Evolutionary conservation across 2,113 vertebrate species (phyloP).

Genomic region (Poeciliopsis retropinna): DNA sequence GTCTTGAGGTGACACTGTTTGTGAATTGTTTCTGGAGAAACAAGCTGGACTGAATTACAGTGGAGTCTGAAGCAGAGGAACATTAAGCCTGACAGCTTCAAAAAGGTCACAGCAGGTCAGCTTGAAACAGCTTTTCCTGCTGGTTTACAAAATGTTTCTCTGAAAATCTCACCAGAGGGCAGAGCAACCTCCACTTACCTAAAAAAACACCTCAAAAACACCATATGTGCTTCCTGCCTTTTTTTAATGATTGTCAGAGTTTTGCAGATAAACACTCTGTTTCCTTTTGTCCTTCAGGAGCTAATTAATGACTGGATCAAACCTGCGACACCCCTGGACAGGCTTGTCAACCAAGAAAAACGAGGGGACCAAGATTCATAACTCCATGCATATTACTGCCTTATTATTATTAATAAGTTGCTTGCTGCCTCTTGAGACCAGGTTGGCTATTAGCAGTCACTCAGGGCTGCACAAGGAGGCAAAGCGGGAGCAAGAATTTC

Average conservation of each 20-base stretch:
- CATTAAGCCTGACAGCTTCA: slow-evolving; percentile 4
- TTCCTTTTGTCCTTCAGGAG: slow-evolving; percentile 40
- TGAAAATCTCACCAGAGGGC: slow-evolving; percentile 32
- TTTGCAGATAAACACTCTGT: slow-evolving; percentile 26
- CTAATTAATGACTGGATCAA: slow-evolving; percentile 50
- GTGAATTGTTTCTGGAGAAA: too few species aligned
- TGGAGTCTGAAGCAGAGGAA: neutral
- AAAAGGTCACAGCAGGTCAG: slow-evolving; percentile 9
- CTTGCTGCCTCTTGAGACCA: slow-evolving; percentile 34
- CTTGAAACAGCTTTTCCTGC: slow-evolving; percentile 6
- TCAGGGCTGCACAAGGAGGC: slow-evolving; percentile 1
- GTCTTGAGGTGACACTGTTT: too few species aligned
- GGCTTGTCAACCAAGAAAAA: slow-evolving; percentile 65
- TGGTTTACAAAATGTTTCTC: slow-evolving; percentile 33
- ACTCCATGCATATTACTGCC: slow-evolving; percentile 32
- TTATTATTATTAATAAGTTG: slow-evolving; percentile 53
- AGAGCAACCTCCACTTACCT: slow-evolving; percentile 9
- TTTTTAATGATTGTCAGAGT: slow-evolving; percentile 11
- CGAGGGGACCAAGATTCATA: slow-evolving; percentile 43
- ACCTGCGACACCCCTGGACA: slow-evolving; percentile 52
- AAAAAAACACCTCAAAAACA: neutral
- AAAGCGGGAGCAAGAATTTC: neutral
- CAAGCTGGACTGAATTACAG: too few species aligned
- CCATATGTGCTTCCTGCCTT: slow-evolving; percentile 35
- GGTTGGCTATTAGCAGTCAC: slow-evolving; percentile 29